These are phyloP conservation scores for Sebastes jordani DNA, from an alignment of 2,797 vertebrate genomes.

Conservation along the genomic window DNA sequence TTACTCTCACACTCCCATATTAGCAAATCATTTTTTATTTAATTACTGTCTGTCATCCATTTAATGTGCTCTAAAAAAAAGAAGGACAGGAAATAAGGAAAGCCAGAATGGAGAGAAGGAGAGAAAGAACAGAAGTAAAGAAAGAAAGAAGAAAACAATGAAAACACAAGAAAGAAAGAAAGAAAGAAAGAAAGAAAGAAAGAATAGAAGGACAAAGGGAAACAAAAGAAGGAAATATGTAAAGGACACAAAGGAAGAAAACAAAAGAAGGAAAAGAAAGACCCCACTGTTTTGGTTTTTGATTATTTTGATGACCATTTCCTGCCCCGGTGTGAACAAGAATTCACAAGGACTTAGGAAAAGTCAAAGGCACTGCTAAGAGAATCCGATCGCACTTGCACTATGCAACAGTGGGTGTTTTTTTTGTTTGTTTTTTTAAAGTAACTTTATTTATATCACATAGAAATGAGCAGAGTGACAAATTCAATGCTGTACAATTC, in stretches of 20 bases:
- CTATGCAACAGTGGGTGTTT: background rate
- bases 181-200: background rate
- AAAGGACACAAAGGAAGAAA: background rate
- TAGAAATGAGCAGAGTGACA: too few relatives aligned
- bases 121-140: background rate
- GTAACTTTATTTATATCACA: background rate
- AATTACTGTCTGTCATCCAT: constrained; percentile 18
- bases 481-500: too few relatives aligned
- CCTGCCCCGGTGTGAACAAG: too few relatives aligned
- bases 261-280: background rate
- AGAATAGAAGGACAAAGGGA: too few relatives aligned
- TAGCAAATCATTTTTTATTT: constrained; percentile 17
- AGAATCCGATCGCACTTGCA: too few relatives aligned
- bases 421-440: background rate
- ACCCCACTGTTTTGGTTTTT: background rate
- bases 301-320: background rate
- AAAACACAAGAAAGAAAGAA: too few relatives aligned
- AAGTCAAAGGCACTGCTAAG: too few relatives aligned
- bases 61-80: background rate
- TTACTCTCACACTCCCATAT: background rate
- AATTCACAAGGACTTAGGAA: background rate
- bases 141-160: background rate
- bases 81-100: background rate
- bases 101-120: accelerated
- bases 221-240: background rate